Evolutionary conservation across 1,140 invertebrate species (phyloP).

Genomic region (Aphaenogaster floridana): DNA sequence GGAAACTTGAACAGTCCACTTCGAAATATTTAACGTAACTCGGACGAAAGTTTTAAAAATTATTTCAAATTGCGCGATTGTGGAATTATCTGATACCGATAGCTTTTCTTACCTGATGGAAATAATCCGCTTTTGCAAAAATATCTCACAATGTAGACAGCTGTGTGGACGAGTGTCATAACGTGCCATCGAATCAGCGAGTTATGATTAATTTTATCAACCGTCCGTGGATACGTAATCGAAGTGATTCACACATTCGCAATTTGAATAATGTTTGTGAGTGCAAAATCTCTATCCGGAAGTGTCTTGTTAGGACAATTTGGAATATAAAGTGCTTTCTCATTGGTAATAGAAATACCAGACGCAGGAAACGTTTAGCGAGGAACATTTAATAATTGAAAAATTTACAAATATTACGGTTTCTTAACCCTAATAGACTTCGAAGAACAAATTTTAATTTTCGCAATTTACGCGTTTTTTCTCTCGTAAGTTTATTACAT

Average conservation of each 20-base stretch:
- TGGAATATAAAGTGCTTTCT: background rate
- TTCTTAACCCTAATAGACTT: background rate
- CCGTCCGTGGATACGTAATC: background rate
- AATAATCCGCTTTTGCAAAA: slow-evolving; percentile 11
- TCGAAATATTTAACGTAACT: background rate
- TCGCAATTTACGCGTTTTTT: background rate
- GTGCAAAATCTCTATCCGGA: background rate
- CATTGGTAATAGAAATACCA: background rate
- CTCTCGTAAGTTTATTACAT: background rate
- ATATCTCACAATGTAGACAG: slow-evolving; percentile 20
- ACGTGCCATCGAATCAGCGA: background rate
- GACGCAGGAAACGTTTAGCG: background rate
- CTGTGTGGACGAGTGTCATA: background rate
- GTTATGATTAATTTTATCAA: slow-evolving; percentile 50
- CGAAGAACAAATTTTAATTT: background rate
- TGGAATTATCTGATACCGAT: background rate
- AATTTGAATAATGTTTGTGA: slow-evolving; percentile 21
- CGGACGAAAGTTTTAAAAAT: background rate
- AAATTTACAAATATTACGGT: background rate
- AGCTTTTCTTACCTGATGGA: slow-evolving; percentile 15
- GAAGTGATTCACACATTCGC: background rate
- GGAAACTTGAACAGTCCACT: no score
- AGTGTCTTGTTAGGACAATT: background rate
- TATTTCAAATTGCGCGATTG: background rate
- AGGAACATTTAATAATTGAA: background rate